A percentile compares a stretch with the other conserved stretches of the same genome.
Conservation (phyloP, 2,888 invertebrate genomes). For the Conchocele bisecta region DNA sequence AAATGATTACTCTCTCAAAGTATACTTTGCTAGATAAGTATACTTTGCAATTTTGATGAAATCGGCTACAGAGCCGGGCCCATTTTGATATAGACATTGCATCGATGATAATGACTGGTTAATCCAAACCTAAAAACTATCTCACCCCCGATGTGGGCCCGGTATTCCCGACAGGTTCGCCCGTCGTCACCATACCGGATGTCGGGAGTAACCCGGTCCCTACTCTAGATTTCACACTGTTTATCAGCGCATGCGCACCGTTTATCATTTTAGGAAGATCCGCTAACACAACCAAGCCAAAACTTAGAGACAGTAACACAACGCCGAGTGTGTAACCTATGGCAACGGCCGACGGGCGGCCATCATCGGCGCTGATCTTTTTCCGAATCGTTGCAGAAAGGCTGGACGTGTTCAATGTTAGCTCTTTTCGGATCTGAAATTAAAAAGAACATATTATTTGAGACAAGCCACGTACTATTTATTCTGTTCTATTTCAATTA, state of each 20-base stretch:
- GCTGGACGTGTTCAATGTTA: constrained; percentile 47
- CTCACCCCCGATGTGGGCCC: too few species aligned
- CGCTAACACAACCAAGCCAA: constrained; percentile 11
- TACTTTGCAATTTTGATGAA: too few species aligned
- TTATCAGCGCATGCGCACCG: neutral
- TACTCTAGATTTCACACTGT: neutral
- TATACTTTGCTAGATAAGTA: too few species aligned
- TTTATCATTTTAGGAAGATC: constrained; percentile 5
- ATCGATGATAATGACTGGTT: too few species aligned
- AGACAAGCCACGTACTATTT: neutral
- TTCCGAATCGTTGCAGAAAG: constrained; percentile 50
- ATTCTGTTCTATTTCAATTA: neutral
- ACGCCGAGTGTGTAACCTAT: constrained; percentile 51
- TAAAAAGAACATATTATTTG: neutral
- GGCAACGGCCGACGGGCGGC: constrained; percentile 37
- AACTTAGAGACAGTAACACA: constrained; percentile 26
- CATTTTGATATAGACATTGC: too few species aligned
- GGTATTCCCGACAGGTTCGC: too few species aligned
- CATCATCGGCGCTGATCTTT: constrained; percentile 51
- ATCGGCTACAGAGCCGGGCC: too few species aligned
- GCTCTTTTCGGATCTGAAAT: constrained; percentile 36
- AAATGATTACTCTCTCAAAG: too few species aligned
- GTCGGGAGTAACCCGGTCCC: too few species aligned
- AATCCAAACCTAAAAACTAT: too few species aligned
- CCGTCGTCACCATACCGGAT: too few species aligned